Evolutionary conservation across 2,888 invertebrate species (phyloP).

Genomic region (Platycheirus rosarum): DNA sequence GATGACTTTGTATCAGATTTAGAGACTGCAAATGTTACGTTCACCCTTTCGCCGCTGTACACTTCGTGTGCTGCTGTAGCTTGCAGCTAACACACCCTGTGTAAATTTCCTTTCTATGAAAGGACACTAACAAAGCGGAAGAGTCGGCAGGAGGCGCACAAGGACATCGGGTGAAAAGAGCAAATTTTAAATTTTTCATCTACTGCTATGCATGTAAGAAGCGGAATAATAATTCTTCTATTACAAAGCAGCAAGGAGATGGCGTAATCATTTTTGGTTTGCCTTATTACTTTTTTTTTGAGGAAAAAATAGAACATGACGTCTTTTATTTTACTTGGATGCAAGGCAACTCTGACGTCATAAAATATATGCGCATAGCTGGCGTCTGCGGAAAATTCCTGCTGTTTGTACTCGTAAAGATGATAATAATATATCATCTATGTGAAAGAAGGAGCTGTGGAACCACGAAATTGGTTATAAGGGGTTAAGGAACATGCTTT

Average conservation of each 20-base stretch:
- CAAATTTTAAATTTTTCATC: constrained; percentile 70
- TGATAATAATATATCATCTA: constrained; percentile 64
- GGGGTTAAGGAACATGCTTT: background rate
- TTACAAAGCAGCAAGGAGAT: constrained; percentile 50
- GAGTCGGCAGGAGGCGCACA: constrained; percentile 7
- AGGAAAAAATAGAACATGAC: constrained; percentile 36
- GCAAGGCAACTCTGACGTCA: constrained; percentile 38
- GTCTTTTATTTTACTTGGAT: constrained; percentile 29
- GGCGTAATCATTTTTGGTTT: constrained; percentile 40
- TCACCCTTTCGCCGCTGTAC: constrained; percentile 13
- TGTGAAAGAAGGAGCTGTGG: background rate
- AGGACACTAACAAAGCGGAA: constrained; percentile 13
- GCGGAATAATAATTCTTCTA: constrained; percentile 66
- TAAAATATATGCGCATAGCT: constrained; percentile 41
- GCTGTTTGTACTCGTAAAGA: constrained; percentile 60
- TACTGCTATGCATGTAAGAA: constrained; percentile 55
- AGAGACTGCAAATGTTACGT: constrained; percentile 48
- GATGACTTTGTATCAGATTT: constrained; percentile 64
- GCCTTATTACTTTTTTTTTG: constrained; percentile 18
- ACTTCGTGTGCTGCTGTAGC: background rate
- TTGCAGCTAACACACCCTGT: constrained; percentile 7
- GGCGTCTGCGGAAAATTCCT: constrained; percentile 44
- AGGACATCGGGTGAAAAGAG: constrained; percentile 62
- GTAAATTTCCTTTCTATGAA: constrained; percentile 12
- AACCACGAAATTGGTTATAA: constrained; percentile 8